Evolutionary conservation across 2,797 vertebrate species (phyloP).

Genomic region (Neoniphon sammara): DNA sequence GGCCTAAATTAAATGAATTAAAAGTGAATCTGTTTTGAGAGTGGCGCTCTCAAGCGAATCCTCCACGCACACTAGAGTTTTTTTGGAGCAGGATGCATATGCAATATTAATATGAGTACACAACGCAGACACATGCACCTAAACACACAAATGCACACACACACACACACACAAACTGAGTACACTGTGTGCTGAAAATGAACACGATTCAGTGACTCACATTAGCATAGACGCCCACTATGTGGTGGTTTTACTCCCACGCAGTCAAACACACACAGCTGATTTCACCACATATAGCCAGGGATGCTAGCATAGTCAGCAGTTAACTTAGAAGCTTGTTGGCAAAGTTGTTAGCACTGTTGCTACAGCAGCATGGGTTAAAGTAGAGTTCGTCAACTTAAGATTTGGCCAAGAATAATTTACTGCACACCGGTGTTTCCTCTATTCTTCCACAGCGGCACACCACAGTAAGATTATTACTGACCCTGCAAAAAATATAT

Average conservation of each 20-base stretch:
- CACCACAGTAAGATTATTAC: too few species aligned
- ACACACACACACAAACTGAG: neutral
- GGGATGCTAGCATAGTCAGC: slow-evolving; percentile 28
- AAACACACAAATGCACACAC: slow-evolving; percentile 1
- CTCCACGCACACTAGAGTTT: slow-evolving; percentile 25
- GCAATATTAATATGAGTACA: slow-evolving; percentile 53
- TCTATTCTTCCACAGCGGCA: too few species aligned
- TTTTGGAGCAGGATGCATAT: slow-evolving; percentile 37
- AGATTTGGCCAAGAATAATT: too few species aligned
- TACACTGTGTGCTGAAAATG: neutral
- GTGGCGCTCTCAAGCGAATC: slow-evolving; percentile 50
- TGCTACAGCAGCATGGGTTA: neutral
- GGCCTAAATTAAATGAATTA: slow-evolving; percentile 64
- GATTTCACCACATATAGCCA: slow-evolving; percentile 20
- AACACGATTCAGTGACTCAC: slow-evolving; percentile 6
- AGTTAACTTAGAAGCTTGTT: neutral
- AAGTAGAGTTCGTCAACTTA: too few species aligned
- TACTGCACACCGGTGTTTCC: too few species aligned
- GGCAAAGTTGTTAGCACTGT: neutral
- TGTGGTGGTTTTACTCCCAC: slow-evolving; percentile 16
- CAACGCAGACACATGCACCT: neutral
- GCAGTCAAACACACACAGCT: slow-evolving; percentile 24
- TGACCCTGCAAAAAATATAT: too few species aligned
- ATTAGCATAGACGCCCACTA: slow-evolving; percentile 24
- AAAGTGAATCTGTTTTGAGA: slow-evolving; percentile 68